Evolutionary conservation across 2,888 invertebrate genomes (phyloP).

Genomic region (Microctonus brassicae): DNA sequence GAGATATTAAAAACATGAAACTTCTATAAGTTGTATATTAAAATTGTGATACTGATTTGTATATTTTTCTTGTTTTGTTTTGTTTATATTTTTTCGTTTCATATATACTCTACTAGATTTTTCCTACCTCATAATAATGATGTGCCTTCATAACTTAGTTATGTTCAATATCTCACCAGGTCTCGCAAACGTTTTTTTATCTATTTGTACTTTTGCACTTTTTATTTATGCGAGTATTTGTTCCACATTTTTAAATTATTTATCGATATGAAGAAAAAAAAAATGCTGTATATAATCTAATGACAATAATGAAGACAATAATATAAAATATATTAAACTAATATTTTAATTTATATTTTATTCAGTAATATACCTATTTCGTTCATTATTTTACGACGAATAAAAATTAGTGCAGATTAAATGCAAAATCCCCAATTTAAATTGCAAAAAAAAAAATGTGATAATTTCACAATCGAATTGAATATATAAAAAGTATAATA

Average conservation of each 20-base stretch:
- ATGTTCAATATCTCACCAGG: conserved; percentile 56
- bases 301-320: conserved; percentile 29
- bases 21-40: conserved; percentile 9
- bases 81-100: too few species aligned
- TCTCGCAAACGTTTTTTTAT: conserved; percentile 53
- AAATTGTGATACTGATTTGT: conserved; percentile 13
- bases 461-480: background rate
- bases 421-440: background rate
- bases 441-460: conserved; percentile 5
- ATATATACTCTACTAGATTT: conserved; percentile 55
- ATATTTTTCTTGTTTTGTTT: background rate
- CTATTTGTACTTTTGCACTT: conserved; percentile 58
- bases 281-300: conserved; percentile 8
- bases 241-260: conserved; percentile 14
- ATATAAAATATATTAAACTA: conserved; percentile 43
- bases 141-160: conserved; percentile 58
- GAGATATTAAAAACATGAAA: conserved; percentile 9
- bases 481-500: background rate
- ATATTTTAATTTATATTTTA: conserved; percentile 38
- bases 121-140: conserved; percentile 58
- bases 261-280: conserved; percentile 5
- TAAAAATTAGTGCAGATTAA: background rate
- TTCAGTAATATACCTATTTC: background rate
- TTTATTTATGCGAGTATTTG: conserved; percentile 43
- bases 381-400: background rate